Evolutionary conservation across 2,113 vertebrate species (phyloP).

Genomic region (Octodon degus): DNA sequence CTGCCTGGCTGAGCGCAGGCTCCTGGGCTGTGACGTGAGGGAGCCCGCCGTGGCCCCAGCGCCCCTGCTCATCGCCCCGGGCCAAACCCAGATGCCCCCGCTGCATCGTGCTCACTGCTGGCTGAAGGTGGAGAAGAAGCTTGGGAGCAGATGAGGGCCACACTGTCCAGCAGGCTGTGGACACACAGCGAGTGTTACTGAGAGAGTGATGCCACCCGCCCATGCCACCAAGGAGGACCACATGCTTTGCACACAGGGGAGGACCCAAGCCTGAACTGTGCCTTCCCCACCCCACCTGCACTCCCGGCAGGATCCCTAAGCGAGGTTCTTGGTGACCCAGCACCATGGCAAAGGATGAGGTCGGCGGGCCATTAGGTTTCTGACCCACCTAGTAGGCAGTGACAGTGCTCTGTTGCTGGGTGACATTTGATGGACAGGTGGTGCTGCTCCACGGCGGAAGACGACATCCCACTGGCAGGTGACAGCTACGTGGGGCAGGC

Average conservation of each 20-base stretch:
- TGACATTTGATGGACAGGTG: not conserved
- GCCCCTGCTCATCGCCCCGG: not conserved
- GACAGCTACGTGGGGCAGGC: not conserved
- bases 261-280: not conserved
- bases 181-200: too few relatives aligned
- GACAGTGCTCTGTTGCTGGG: not conserved
- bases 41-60: not conserved
- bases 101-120: rapidly evolving
- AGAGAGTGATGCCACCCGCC: not conserved
- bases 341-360: not conserved
- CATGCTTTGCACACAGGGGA: not conserved
- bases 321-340: not conserved
- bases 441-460: rapidly evolving
- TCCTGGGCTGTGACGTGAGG: not conserved
- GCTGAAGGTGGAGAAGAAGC: rapidly evolving
- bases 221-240: not conserved
- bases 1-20: not conserved
- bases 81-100: not conserved
- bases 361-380: not conserved
- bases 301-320: too few relatives aligned
- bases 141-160: not conserved
- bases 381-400: not conserved
- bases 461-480: not conserved
- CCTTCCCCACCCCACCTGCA: not conserved
- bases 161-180: rapidly evolving